A percentile compares a stretch with the other conserved stretches of the same genome.
Evolutionary conservation across 2,888 invertebrate genomes (phyloP).

Genomic region (Patella caerulea): DNA sequence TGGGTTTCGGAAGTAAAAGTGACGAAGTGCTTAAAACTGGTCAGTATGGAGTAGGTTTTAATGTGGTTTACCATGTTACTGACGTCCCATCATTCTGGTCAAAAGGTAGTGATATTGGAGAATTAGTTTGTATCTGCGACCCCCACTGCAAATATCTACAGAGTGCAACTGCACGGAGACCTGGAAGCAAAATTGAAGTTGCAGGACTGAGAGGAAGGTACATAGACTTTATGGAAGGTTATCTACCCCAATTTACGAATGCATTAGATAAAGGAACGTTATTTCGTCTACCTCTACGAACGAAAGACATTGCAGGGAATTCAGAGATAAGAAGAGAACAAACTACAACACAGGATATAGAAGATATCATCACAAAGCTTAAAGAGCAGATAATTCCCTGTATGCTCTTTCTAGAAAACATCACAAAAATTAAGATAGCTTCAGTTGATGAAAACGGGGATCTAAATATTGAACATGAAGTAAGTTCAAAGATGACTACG

Average conservation of each 20-base stretch:
- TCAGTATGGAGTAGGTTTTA: constrained; percentile 70
- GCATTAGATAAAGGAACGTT: constrained; percentile 50
- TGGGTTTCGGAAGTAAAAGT: constrained; percentile 65
- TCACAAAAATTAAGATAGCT: constrained; percentile 47
- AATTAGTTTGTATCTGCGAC: constrained; percentile 51
- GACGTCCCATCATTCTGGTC: constrained; percentile 67
- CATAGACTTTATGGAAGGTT: constrained; percentile 53
- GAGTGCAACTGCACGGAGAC: constrained; percentile 32
- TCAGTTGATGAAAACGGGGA: constrained; percentile 32
- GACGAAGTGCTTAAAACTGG: constrained; percentile 65
- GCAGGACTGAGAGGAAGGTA: constrained; percentile 35
- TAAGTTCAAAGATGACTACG: constrained; percentile 23
- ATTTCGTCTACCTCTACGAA: constrained; percentile 65
- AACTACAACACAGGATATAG: constrained; percentile 34
- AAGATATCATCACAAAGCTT: constrained; percentile 46
- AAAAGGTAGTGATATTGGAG: constrained; percentile 39
- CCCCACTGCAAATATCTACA: constrained; percentile 51
- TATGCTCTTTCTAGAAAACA: constrained; percentile 62
- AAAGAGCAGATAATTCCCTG: constrained; percentile 51
- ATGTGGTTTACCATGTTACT: constrained; percentile 68
- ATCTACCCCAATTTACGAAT: constrained; percentile 45
- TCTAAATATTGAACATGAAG: constrained; percentile 31
- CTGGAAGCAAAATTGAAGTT: constrained; percentile 44
- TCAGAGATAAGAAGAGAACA: constrained; percentile 51
- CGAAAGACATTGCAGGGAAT: constrained; percentile 39